Evolutionary conservation across 2,888 invertebrate species (phyloP).

Genomic region (Hoplodrina blanda): DNA sequence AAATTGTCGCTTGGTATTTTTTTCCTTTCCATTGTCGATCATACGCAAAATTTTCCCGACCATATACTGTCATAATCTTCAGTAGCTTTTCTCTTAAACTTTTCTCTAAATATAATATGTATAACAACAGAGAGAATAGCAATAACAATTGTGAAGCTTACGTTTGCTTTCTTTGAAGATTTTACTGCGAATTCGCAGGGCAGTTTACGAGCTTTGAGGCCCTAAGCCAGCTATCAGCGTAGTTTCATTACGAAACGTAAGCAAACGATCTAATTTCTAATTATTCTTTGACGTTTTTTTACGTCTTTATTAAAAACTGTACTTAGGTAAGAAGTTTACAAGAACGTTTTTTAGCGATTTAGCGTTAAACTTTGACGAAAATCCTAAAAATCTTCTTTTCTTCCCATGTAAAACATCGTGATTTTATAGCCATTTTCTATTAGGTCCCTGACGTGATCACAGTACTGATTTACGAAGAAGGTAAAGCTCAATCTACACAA

Average conservation of each 20-base stretch:
- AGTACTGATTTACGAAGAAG: too few relatives aligned
- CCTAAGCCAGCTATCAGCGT: conserved; percentile 47
- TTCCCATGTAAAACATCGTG: neutral
- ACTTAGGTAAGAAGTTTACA: neutral
- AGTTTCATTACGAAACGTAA: conserved; percentile 25
- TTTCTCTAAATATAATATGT: neutral
- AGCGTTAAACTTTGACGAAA: neutral
- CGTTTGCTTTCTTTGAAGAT: conserved; percentile 57
- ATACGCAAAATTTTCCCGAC: neutral
- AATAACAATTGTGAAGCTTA: conserved; percentile 8
- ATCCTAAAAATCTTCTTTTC: neutral
- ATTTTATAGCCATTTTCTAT: neutral
- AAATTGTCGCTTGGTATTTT: too few relatives aligned
- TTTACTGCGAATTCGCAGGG: conserved; percentile 53
- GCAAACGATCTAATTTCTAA: conserved; percentile 15
- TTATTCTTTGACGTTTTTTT: conserved; percentile 21
- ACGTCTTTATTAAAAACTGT: conserved; percentile 15
- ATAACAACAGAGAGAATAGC: conserved; percentile 21
- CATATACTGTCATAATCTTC: neutral
- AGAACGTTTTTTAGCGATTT: neutral
- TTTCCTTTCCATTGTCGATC: neutral
- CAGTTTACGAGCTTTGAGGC: conserved; percentile 54
- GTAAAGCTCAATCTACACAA: too few relatives aligned
- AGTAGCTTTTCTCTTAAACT: neutral
- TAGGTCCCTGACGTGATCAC: too few relatives aligned